Percentiles rank a stretch among this genome's conserved stretches.
Conservation (phyloP, 2,888 invertebrate species). For the Eremobia ochroleuca region DNA sequence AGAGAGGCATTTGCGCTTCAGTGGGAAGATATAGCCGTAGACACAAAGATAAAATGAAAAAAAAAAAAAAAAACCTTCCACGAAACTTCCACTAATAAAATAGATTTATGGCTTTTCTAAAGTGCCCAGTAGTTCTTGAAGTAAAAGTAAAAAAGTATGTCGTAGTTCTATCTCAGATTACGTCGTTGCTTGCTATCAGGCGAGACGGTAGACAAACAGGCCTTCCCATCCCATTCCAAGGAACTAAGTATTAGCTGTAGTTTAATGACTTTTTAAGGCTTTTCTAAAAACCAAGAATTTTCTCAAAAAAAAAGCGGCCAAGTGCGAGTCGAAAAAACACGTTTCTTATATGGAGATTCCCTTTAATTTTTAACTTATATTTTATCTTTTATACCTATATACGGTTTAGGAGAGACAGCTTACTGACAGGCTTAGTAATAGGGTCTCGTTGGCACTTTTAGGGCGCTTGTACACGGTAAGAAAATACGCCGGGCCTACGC, state of each 20-base stretch:
- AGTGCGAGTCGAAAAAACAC: too few species aligned
- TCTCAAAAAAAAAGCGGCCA: background rate
- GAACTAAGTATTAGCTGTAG: background rate
- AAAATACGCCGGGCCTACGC: too few species aligned
- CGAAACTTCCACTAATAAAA: background rate
- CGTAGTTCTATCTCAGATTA: conserved; percentile 35
- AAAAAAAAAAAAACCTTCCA: background rate
- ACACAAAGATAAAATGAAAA: background rate
- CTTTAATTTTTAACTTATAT: too few species aligned
- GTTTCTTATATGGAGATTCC: too few species aligned
- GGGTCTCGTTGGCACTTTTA: too few species aligned
- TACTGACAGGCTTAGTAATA: too few species aligned
- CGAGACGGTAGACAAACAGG: conserved; percentile 45
- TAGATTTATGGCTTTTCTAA: conserved; percentile 6
- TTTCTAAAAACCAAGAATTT: background rate
- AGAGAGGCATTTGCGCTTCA: too few species aligned
- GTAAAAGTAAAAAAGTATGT: conserved; percentile 17
- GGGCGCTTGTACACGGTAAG: too few species aligned
- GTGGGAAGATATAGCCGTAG: background rate
- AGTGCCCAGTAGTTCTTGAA: background rate
- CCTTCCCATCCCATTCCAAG: background rate
- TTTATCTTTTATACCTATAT: too few species aligned
- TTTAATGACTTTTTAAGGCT: background rate
- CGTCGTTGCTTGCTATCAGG: conserved; percentile 23
- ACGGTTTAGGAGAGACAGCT: too few species aligned